Evolutionary conservation across 2,113 vertebrate genomes (phyloP).

Genomic region (Plecturocebus donacophilus): DNA sequence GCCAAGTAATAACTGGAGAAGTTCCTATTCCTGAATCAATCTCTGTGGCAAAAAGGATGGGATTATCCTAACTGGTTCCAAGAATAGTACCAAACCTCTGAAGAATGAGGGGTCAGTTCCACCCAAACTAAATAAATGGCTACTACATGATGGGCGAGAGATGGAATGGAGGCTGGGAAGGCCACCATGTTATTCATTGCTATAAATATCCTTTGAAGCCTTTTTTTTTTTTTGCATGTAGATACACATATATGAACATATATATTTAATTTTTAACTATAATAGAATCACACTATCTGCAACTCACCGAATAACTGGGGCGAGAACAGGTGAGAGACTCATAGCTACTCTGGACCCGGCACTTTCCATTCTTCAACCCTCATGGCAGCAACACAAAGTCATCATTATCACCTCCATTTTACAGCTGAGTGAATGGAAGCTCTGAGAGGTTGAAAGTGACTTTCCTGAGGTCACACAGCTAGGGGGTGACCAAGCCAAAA

Average conservation of each 20-base stretch:
- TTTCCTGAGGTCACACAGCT: neutral
- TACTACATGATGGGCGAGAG: neutral
- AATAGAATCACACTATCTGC: neutral
- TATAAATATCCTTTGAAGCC: neutral
- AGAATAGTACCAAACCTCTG: neutral
- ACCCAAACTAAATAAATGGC: neutral
- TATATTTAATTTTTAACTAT: neutral
- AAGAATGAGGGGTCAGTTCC: neutral
- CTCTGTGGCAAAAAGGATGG: neutral
- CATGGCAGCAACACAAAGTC: neutral
- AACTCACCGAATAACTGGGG: neutral
- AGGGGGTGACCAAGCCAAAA: neutral
- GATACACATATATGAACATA: neutral
- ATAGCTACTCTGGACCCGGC: neutral
- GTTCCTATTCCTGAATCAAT: neutral
- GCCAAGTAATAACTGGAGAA: neutral
- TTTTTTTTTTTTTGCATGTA: neutral
- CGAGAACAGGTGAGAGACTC: neutral
- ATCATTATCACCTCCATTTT: neutral
- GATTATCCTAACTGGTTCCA: neutral
- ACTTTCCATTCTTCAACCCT: neutral
- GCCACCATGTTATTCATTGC: neutral
- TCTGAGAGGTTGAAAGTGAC: neutral
- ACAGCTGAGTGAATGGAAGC: neutral
- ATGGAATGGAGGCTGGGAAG: neutral